Percentiles rank a stretch among this genome's conserved stretches.
Conservation (phyloP, 2,888 invertebrate species). For the Euproctis similis region DNA sequence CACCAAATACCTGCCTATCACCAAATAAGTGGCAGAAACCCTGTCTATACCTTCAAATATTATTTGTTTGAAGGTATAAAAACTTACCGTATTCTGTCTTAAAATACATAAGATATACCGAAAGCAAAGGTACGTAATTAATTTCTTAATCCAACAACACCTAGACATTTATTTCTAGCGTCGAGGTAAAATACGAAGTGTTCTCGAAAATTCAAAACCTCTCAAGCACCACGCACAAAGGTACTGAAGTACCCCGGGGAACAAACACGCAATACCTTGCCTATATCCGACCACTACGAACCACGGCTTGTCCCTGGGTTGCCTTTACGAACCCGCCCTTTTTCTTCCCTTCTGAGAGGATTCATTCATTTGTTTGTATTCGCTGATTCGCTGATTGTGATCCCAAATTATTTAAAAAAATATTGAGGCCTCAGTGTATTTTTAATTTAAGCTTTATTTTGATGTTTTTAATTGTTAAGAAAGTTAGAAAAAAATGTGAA, state of each 20-base stretch:
- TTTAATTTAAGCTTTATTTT: too few relatives aligned
- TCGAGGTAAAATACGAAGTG: constrained; percentile 1
- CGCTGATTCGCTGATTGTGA: constrained; percentile 22
- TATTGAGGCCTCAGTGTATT: too few relatives aligned
- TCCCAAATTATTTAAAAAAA: too few relatives aligned
- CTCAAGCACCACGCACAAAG: constrained; percentile 13
- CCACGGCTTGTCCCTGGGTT: neutral
- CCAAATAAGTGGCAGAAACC: too few relatives aligned
- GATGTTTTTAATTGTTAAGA: too few relatives aligned
- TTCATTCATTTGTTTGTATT: constrained; percentile 13
- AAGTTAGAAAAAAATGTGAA: too few relatives aligned
- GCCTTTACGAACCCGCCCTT: neutral
- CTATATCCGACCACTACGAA: constrained; percentile 8
- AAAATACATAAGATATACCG: too few relatives aligned
- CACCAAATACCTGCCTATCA: too few relatives aligned
- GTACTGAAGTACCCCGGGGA: constrained; percentile 15
- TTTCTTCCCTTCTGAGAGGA: neutral
- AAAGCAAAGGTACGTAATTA: neutral
- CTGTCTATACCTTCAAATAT: too few relatives aligned
- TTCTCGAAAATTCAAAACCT: constrained; percentile 3
- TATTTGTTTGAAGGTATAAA: too few relatives aligned
- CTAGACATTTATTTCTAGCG: neutral
- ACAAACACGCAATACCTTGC: constrained; percentile 17
- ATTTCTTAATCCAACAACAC: neutral
- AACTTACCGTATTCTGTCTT: too few relatives aligned